A percentile compares a stretch with the other conserved stretches of the same genome.
Conservation (phyloP, 2,113 vertebrate species). For the Solea solea region DNA sequence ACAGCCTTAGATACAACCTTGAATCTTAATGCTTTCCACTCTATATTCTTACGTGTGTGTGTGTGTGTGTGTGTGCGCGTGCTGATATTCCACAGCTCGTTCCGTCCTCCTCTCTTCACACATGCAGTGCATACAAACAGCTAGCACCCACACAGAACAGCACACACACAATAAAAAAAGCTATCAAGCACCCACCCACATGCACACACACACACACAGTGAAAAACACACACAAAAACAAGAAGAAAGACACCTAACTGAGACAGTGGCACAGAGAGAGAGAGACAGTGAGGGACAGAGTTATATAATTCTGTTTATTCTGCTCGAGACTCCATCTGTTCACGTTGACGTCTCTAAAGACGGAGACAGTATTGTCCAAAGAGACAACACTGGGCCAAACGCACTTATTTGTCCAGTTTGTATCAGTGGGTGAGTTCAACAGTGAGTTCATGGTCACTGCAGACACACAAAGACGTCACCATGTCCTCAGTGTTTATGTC, state of each 20-base stretch:
- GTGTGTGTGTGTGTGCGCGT: constrained; percentile 10
- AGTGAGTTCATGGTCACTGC: neutral
- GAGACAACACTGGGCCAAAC: neutral
- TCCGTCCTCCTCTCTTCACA: constrained; percentile 65
- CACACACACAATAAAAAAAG: constrained; percentile 23
- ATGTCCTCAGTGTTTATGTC: constrained; percentile 5
- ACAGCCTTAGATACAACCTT: constrained; percentile 37
- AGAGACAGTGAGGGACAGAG: neutral
- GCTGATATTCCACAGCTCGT: constrained; percentile 56
- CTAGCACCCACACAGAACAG: constrained; percentile 53
- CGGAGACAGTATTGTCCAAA: neutral
- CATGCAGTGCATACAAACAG: constrained; percentile 61
- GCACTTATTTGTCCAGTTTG: neutral
- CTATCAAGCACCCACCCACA: constrained; percentile 15
- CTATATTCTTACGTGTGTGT: constrained; percentile 24
- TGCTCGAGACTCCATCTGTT: neutral
- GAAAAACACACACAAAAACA: constrained; percentile 15
- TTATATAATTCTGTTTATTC: neutral
- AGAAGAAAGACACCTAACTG: constrained; percentile 8
- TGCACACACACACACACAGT: constrained; percentile 16
- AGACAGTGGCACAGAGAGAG: neutral
- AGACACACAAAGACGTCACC: neutral
- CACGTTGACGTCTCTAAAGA: neutral
- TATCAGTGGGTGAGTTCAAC: constrained; percentile 5
- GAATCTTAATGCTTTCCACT: constrained; percentile 30